Base-by-base conservation (phyloP, 1,140 invertebrate species). In the roundworm (Caenorhabditis elegans) region DNA sequence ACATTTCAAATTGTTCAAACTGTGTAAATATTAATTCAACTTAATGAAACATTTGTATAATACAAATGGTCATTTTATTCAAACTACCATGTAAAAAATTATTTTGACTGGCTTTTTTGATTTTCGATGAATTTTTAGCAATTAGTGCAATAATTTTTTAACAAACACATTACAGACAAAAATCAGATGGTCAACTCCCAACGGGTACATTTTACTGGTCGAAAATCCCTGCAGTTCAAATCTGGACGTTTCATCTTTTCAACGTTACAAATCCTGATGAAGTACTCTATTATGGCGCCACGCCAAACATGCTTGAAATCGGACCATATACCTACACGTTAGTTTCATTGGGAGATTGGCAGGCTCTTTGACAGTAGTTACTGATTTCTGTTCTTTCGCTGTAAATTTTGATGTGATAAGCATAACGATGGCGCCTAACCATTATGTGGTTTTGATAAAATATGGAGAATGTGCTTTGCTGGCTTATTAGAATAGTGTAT, bases 261-360 rank as follows among this genome's bases (percentile, higher is more conserved):
- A 79, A 83, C 26, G 70, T 79, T 1, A 83, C 76, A 22, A 83
- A 83, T 76, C 82, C 82, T 3, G 82, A 83, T 46, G 82, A 83
- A 43, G 70, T 79, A 13, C 17, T 75, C 4, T 77, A 75, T 39
- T 49, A 79, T 79, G 82, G 82, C 2, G 70, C 60, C 26, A 78
- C 46, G 34, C 47, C 55, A 11, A 51, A 36, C 26, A 51, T 83
- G 28, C 36, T 75, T n/a, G 82, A 83, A 48, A 34, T 79, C 31
- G 82, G 82, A 49, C 82, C 82, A 34, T 83, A 83, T 36, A 55
- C 82, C 28, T 83, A 79, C 49, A 24, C 47, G 82, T 83, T 26
- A 79, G 82, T 79, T 34, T 28, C 10, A 31, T 34, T 60, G 55
- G 15, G 5, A 43, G 39, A 60, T 34, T 60, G 55, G 19, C 55